Evolutionary conservation across 2,797 vertebrate genomes (phyloP).

Genomic region (Hydrocynus forskahlii): DNA sequence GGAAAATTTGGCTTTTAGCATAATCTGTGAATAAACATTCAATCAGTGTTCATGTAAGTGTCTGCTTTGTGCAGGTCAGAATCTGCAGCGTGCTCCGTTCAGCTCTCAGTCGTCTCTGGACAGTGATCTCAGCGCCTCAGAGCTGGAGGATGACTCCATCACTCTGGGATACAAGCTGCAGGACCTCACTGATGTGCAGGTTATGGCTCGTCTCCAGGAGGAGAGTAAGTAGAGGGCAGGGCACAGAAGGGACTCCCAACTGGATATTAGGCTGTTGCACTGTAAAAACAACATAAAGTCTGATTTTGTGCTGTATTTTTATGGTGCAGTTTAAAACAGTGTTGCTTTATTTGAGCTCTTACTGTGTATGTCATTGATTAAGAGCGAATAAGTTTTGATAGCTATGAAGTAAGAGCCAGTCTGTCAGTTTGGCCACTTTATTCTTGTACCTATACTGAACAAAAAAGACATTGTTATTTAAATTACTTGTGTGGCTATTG

Average conservation of each 20-base stretch:
- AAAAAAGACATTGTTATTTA: no score
- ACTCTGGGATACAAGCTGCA: slow-evolving; percentile 91
- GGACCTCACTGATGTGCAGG: slow-evolving; percentile 94
- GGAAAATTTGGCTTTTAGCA: not conserved
- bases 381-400: no score
- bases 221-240: slow-evolving; percentile 84
- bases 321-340: no score
- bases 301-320: no score
- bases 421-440: no score
- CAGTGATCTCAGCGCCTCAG: slow-evolving; percentile 82
- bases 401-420: no score
- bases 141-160: slow-evolving; percentile 87
- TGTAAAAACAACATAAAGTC: no score
- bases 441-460: no score
- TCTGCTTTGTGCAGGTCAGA: slow-evolving; percentile 51
- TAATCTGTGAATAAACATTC: not conserved
- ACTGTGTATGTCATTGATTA: no score
- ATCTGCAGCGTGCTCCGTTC: slow-evolving; percentile 75
- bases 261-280: no score
- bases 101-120: slow-evolving; percentile 87
- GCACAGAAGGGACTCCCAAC: not conserved
- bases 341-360: no score
- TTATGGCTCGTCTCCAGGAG: slow-evolving; percentile 96
- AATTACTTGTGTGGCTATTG: no score
- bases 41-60: not conserved